phyloP scores from a whole-genome alignment of 2,888 invertebrate genomes.

The Agonum fuliginosum region DNA sequence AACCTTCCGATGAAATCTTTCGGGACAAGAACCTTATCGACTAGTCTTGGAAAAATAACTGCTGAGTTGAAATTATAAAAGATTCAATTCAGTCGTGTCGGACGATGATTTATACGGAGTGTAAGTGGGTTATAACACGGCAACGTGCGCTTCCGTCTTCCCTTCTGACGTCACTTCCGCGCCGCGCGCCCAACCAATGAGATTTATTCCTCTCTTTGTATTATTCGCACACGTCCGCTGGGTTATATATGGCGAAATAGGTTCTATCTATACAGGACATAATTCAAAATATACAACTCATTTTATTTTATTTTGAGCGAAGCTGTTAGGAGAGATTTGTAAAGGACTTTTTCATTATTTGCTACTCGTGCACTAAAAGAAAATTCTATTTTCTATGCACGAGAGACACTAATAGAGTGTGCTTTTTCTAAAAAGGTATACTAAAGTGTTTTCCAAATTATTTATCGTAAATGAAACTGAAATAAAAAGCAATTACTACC shows the following conservation, averaged over 20 bases:
- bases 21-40: constrained; percentile 29
- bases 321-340: background rate
- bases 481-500: too few relatives aligned
- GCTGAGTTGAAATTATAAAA: constrained; percentile 60
- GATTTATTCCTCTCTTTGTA: constrained; percentile 50
- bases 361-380: too few relatives aligned
- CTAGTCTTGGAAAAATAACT: constrained; percentile 44
- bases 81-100: constrained; percentile 60
- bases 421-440: too few relatives aligned
- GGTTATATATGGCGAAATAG: constrained; percentile 40
- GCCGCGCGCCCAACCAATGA: constrained; percentile 7
- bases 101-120: constrained; percentile 56
- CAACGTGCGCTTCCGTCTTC: constrained; percentile 22
- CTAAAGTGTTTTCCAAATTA: too few relatives aligned
- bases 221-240: constrained; percentile 30
- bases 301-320: background rate
- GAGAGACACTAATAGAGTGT: too few relatives aligned
- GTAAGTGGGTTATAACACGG: constrained; percentile 58
- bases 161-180: background rate
- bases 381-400: too few relatives aligned
- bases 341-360: background rate
- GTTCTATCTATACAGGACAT: constrained; percentile 21
- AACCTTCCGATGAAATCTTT: background rate
- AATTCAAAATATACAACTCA: constrained; percentile 44
- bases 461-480: too few relatives aligned